A percentile compares a stretch with the other conserved stretches of the same genome.
These are phyloP conservation scores for Lophotriccus pileatus DNA, from an alignment of 2,797 vertebrate species.

Conservation along the genomic window DNA sequence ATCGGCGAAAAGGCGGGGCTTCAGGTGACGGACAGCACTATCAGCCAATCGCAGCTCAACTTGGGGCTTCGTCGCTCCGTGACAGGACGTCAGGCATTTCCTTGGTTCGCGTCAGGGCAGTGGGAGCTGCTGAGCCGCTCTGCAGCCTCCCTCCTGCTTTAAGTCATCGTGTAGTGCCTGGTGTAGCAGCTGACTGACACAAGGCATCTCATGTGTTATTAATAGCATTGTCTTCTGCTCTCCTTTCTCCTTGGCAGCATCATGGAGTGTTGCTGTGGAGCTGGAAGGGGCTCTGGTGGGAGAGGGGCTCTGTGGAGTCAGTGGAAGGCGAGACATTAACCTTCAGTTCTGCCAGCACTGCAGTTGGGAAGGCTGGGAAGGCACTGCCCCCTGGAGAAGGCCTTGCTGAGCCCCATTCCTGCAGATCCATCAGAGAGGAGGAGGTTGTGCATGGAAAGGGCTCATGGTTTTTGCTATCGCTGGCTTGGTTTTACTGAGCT, in stretches of 20 bases:
- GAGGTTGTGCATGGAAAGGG: background rate
- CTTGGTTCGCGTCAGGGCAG: background rate
- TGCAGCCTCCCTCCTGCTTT: background rate
- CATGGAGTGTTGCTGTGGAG: background rate
- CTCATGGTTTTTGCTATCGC: background rate
- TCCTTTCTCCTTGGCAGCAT: background rate
- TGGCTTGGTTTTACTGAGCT: background rate
- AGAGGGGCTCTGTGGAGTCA: background rate
- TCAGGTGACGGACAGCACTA: rapidly evolving
- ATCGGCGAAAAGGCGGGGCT: rapidly evolving
- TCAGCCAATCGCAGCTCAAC: rapidly evolving
- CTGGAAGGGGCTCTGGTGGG: background rate
- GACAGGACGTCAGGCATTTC: background rate
- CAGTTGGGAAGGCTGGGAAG: background rate
- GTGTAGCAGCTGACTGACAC: background rate
- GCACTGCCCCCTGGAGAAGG: background rate
- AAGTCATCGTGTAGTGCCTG: background rate
- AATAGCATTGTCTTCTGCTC: background rate
- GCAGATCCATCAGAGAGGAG: background rate
- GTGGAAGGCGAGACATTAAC: background rate
- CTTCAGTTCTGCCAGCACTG: background rate
- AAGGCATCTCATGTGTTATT: background rate
- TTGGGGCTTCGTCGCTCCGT: rapidly evolving
- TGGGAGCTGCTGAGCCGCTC: background rate
- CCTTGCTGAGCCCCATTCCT: background rate